Conservation (phyloP, 92 coral and sea anemone species). For the Porites lobata region DNA sequence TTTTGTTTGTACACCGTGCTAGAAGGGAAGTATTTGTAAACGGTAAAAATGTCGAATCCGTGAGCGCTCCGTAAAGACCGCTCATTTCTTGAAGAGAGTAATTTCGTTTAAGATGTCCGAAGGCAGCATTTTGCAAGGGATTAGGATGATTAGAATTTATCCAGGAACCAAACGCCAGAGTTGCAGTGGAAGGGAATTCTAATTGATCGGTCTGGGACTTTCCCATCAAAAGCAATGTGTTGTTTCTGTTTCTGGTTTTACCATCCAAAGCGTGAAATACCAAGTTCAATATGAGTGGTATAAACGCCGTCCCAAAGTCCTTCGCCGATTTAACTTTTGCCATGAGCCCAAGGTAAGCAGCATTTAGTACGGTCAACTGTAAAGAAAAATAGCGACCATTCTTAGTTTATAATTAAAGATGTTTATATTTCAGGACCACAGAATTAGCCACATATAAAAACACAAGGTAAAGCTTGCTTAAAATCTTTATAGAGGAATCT, state of each 20-base stretch:
- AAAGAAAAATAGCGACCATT: neutral
- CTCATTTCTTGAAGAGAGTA: constrained; percentile 65
- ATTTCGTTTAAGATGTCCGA: neutral
- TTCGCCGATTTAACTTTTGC: constrained; percentile 59
- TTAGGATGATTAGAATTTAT: constrained; percentile 17
- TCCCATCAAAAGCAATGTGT: constrained; percentile 57
- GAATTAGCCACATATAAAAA: too few relatives aligned
- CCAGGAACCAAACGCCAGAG: constrained; percentile 91
- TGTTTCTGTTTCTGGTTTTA: constrained; percentile 13
- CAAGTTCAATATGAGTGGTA: constrained; percentile 54
- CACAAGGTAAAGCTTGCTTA: too few relatives aligned
- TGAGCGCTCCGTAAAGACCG: constrained; percentile 80
- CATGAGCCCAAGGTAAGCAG: constrained; percentile 83
- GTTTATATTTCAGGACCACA: too few relatives aligned
- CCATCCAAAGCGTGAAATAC: constrained; percentile 42
- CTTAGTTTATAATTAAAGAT: too few relatives aligned
- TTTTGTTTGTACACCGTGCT: neutral
- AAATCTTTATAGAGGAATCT: too few relatives aligned
- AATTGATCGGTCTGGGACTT: neutral
- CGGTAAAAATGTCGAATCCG: constrained; percentile 56
- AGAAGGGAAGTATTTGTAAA: constrained; percentile 34
- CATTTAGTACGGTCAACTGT: constrained; percentile 83
- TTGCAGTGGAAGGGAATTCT: constrained; percentile 4
- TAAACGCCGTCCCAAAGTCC: constrained; percentile 56
- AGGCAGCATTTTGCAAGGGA: neutral